Base-by-base conservation (phyloP, 2,888 invertebrate genomes). In the Macaria liturata region DNA sequence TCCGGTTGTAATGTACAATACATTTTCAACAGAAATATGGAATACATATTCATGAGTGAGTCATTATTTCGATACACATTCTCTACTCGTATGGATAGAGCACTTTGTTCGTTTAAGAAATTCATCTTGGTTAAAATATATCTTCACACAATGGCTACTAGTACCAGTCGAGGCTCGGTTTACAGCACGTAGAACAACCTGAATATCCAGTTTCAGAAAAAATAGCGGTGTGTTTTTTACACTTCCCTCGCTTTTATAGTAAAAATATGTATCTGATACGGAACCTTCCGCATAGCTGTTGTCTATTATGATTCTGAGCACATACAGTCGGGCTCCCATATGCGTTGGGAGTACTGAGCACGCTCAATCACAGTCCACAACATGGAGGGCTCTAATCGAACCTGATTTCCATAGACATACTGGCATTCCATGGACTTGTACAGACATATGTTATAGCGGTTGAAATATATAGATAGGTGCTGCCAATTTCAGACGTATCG, bases 261-360 rank as follows among this genome's bases (percentile, higher is more conserved):
- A 73, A 71, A 74, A 71, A 64, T 50, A 58, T 65, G 46, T 54
- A 65, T 64, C 70, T 65, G 72, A 80, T 74, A 65, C 74, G 76
- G 75, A 73, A 73, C 71, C 66, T 66, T 83, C 83, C 83, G 79
- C 80, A 78, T 81, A 75, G 72, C 70, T 69, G 62, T 66, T 65
- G 59, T 64, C 65, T 69, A 71, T 68, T 65, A 74, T 77, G 76
- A 55, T 74, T 70, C 75, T 69, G 67, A 72, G 64, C 75, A 74
- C 76, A 77, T 69, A 74, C 66, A 31, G 20, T 20, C 46, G 30
- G 34, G 54, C 53, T 59, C 55, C 64, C 64, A 60, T 68, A 67
- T 55, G 59, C 57, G 64, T 66, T 58, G 57, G 58, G 46, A 43
- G 46, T 46, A 66, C 49, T 46, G 46, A 59, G 60, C 61, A 59